phyloP scores from a whole-genome alignment of 1,140 invertebrate genomes.

The Copidosoma floridanum region DNA sequence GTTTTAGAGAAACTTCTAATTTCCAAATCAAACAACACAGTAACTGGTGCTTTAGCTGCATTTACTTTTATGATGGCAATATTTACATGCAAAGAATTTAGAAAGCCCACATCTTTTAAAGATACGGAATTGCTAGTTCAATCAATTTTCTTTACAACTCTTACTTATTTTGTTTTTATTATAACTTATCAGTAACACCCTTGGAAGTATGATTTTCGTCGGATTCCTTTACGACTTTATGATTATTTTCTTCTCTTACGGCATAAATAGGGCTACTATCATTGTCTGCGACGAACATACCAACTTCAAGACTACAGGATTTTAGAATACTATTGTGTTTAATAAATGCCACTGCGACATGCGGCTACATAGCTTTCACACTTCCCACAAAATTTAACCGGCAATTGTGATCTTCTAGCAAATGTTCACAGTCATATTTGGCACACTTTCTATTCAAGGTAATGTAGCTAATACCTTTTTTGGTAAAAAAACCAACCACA shows the following conservation, averaged over 20 bases:
- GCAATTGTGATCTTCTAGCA: constrained; percentile 3
- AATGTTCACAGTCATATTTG: constrained; percentile 10
- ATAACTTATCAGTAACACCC: constrained; percentile 4
- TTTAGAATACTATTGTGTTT: constrained; percentile 11
- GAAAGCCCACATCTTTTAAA: neutral
- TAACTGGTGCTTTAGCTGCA: neutral
- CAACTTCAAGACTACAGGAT: constrained; percentile 4
- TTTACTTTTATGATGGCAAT: too few species aligned
- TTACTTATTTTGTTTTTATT: constrained; percentile 14
- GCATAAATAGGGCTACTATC: neutral
- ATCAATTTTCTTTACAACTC: constrained; percentile 21
- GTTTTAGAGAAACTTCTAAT: constrained; percentile 13
- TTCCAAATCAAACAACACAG: constrained; percentile 25
- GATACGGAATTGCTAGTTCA: neutral
- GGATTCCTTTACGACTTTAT: constrained; percentile 13
- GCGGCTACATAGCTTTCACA: constrained; percentile 17
- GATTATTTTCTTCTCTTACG: neutral
- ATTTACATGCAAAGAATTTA: too few species aligned
- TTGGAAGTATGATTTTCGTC: constrained; percentile 20
- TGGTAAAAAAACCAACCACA: constrained; percentile 9
- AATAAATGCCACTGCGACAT: constrained; percentile 1
- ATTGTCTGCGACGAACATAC: constrained; percentile 3
- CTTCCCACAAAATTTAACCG: constrained; percentile 8
- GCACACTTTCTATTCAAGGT: constrained; percentile 15
- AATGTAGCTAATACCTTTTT: constrained; percentile 11